These are phyloP conservation scores for Menidia menidia DNA, from an alignment of 2,797 vertebrate species.

Conservation along the genomic window DNA sequence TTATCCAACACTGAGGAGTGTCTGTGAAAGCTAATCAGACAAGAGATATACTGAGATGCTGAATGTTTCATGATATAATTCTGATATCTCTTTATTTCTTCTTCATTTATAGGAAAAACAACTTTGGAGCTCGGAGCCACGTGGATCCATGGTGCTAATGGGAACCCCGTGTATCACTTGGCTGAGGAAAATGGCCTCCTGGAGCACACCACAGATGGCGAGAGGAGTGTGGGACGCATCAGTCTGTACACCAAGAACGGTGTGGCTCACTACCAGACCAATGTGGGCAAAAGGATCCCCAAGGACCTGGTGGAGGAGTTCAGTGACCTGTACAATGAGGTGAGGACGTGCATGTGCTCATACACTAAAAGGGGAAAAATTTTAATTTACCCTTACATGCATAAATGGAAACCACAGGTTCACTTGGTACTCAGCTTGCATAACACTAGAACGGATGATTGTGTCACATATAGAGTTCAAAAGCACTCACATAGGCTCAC, in stretches of 20 bases:
- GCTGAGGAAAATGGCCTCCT: conserved; percentile 96
- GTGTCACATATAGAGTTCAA: not conserved
- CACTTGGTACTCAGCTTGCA: not conserved
- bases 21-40: conserved; percentile 10
- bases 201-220: conserved; percentile 93
- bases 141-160: conserved; percentile 98
- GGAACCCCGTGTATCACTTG: conserved; percentile 99
- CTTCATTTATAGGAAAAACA: conserved; percentile 83
- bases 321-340: conserved; percentile 99
- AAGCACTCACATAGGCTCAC: not conserved
- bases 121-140: conserved; percentile 99
- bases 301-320: conserved; percentile 99
- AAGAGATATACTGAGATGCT: not conserved
- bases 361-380: not conserved
- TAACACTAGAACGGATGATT: not conserved
- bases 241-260: conserved; percentile 97
- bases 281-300: conserved; percentile 91
- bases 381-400: not conserved
- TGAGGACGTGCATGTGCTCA: conserved; percentile 61
- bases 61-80: not conserved
- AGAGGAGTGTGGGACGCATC: conserved; percentile 95
- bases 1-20: conserved; percentile 12
- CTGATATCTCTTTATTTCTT: not conserved
- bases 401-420: conserved; percentile 15
- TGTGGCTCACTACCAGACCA: conserved; percentile 97